Conservation (phyloP, 2,888 invertebrate species). For the Watsonalla cultraria region DNA sequence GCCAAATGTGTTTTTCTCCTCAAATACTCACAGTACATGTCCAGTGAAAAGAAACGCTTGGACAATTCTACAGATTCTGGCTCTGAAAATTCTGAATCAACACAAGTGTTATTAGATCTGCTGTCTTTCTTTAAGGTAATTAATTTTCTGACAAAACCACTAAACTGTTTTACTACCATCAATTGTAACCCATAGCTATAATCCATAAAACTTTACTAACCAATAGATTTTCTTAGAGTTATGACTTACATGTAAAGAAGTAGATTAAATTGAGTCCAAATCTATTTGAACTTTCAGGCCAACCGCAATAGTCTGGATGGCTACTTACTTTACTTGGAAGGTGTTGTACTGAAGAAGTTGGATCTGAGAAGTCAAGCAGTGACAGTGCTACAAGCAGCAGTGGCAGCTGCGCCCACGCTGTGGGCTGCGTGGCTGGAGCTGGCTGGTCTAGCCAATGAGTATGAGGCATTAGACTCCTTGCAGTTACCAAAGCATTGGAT, state of each 20-base stretch:
- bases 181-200: no score
- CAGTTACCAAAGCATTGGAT: slow-evolving; percentile 95
- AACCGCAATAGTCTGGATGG: slow-evolving; percentile 88
- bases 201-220: no score
- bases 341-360: slow-evolving; percentile 92
- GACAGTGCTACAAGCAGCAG: slow-evolving; percentile 87
- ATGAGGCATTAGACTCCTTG: slow-evolving; percentile 83
- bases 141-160: neutral
- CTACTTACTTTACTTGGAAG: slow-evolving; percentile 92
- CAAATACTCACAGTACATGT: slow-evolving; percentile 91
- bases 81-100: slow-evolving; percentile 60
- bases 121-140: slow-evolving; percentile 67
- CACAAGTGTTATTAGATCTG: slow-evolving; percentile 63
- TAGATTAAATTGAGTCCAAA: neutral
- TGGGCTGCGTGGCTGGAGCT: slow-evolving; percentile 98
- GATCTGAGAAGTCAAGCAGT: slow-evolving; percentile 88
- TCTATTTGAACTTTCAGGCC: slow-evolving; percentile 40
- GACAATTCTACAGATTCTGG: slow-evolving; percentile 81
- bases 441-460: slow-evolving; percentile 89
- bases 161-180: neutral
- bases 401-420: slow-evolving; percentile 88
- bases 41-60: slow-evolving; percentile 92
- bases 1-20: slow-evolving; percentile 89
- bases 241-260: no score
- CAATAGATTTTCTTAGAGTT: no score